Conservation (phyloP, 2,113 vertebrate species). For the Trachemys scripta region DNA sequence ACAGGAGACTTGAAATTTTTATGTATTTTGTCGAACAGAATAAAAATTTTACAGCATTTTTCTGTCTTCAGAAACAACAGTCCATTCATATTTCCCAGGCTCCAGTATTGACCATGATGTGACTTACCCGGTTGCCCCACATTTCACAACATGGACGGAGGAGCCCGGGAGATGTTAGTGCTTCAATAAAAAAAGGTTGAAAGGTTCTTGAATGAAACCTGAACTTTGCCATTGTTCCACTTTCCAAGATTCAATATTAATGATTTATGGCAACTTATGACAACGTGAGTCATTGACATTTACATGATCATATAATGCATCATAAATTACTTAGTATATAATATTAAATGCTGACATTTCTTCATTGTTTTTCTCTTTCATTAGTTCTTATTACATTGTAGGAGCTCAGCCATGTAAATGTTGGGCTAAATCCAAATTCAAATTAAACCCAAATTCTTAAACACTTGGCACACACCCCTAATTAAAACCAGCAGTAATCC, state of each 20-base stretch:
- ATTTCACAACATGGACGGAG: constrained; percentile 42
- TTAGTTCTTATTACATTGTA: constrained; percentile 32
- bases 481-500: constrained; percentile 59
- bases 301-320: constrained; percentile 4
- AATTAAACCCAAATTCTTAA: constrained; percentile 69
- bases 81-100: constrained; percentile 52
- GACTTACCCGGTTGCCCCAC: background rate
- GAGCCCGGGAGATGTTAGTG: constrained; percentile 18
- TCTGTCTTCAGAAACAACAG: constrained; percentile 71
- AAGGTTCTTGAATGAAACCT: background rate
- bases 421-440: constrained; percentile 62
- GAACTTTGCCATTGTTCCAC: constrained; percentile 22
- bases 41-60: constrained; percentile 67
- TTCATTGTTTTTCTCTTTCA: constrained; percentile 60
- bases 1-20: constrained; percentile 52
- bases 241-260: background rate
- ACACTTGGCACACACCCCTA: constrained; percentile 49
- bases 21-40: constrained; percentile 61
- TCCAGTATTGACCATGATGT: background rate
- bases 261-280: constrained; percentile 38
- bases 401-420: constrained; percentile 54
- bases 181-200: constrained; percentile 16
- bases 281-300: constrained; percentile 35
- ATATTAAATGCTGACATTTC: constrained; percentile 59
- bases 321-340: constrained; percentile 46